Evolutionary conservation across 2,888 invertebrate species (phyloP).

Genomic region (Drosophila hamatofila): DNA sequence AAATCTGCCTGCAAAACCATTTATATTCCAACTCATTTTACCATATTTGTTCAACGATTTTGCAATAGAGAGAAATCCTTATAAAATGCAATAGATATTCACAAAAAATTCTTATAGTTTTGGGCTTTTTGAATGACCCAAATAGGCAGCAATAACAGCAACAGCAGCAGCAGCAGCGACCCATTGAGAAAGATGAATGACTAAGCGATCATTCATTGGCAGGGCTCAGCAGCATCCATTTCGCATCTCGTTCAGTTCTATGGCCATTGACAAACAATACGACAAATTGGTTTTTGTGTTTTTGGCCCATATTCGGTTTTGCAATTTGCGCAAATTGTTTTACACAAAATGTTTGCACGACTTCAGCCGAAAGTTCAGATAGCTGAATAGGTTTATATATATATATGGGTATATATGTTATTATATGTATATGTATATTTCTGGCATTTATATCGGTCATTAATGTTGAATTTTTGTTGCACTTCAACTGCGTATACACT

Average conservation of each 20-base stretch:
- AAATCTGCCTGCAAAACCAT: neutral
- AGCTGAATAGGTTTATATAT: conserved; percentile 12
- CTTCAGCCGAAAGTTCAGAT: conserved; percentile 26
- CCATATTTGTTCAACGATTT: neutral
- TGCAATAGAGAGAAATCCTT: conserved; percentile 15
- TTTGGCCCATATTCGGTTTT: conserved; percentile 51
- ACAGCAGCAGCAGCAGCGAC: conserved; percentile 3
- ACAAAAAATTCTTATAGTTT: conserved; percentile 18
- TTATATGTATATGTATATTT: neutral
- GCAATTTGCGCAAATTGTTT: conserved; percentile 71
- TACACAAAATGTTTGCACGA: conserved; percentile 62
- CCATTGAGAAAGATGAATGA: conserved; percentile 58
- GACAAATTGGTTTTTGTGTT: conserved; percentile 71
- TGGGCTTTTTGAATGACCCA: conserved; percentile 51
- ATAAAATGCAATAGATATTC: conserved; percentile 32
- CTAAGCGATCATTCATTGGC: conserved; percentile 63
- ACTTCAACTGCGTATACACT: conserved; percentile 39
- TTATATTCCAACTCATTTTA: neutral
- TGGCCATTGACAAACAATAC: conserved; percentile 65
- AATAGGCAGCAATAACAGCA: conserved; percentile 9
- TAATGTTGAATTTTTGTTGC: conserved; percentile 71
- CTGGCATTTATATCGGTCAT: conserved; percentile 62
- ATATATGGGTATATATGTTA: neutral
- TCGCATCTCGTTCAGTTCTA: conserved; percentile 23
- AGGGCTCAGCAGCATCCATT: conserved; percentile 18